These are phyloP conservation scores for Benthosema pterotum DNA, from an alignment of 2,797 vertebrate genomes.

Conservation along the genomic window DNA sequence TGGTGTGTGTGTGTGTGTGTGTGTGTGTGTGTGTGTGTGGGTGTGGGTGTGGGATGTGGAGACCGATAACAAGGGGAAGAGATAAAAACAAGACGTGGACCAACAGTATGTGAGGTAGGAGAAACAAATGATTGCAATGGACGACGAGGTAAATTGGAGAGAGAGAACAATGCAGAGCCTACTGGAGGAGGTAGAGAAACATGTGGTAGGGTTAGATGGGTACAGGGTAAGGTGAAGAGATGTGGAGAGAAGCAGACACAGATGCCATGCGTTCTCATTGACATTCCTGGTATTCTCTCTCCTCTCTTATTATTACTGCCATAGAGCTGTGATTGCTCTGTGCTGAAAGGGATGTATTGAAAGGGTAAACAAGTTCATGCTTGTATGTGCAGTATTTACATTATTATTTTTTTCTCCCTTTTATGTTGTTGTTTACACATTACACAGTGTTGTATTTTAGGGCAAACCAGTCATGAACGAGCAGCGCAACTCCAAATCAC, in stretches of 20 bases:
- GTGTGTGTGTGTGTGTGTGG: no score
- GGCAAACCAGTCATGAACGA: constrained; percentile 3
- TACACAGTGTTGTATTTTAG: constrained; percentile 17
- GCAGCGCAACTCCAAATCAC: constrained; percentile 3
- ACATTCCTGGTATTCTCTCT: constrained; percentile 18
- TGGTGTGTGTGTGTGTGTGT: no score
- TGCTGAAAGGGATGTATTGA: constrained; percentile 31
- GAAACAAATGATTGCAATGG: constrained; percentile 39
- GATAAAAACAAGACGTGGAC: constrained; percentile 49
- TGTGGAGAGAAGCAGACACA: constrained; percentile 21
- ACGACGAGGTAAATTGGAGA: constrained; percentile 43
- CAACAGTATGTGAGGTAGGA: constrained; percentile 31
- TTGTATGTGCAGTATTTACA: constrained; percentile 33
- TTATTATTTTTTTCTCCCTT: constrained; percentile 10
- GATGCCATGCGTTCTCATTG: constrained; percentile 15
- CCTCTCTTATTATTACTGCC: constrained; percentile 20
- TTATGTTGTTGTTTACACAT: not conserved
- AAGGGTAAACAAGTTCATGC: constrained; percentile 45
- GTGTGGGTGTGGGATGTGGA: no score
- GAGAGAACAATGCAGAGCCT: not conserved
- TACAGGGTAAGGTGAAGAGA: not conserved
- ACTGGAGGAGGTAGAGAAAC: not conserved
- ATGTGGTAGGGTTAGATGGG: not conserved
- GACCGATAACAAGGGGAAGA: constrained; percentile 41
- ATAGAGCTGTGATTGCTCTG: constrained; percentile 30